These are phyloP conservation scores for Pristionchus pacificus DNA, from an alignment of 1,140 invertebrate genomes.

Conservation along the genomic window DNA sequence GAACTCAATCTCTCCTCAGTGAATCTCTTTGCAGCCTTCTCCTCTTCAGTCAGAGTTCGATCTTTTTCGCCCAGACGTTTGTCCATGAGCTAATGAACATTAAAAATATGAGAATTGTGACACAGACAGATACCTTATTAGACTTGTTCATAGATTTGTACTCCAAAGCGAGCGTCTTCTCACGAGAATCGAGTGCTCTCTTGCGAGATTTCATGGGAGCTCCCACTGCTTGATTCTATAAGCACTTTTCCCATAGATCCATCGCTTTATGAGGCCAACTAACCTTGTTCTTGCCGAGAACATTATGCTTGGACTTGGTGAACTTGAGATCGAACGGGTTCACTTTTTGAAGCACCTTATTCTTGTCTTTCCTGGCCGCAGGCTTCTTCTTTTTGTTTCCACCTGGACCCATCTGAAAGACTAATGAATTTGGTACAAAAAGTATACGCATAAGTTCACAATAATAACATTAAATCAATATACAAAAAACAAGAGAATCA, in stretches of 20 bases:
- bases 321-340: constrained; percentile 42
- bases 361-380: constrained; percentile 28
- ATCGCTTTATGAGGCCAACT: no score
- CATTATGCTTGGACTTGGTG: constrained; percentile 35
- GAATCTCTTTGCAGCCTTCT: constrained; percentile 33
- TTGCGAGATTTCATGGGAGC: constrained; percentile 28
- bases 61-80: constrained; percentile 36
- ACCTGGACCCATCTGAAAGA: no score
- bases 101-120: constrained; percentile 14
- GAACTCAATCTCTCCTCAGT: constrained; percentile 19
- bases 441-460: no score
- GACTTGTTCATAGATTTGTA: constrained; percentile 27
- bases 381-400: constrained; percentile 25
- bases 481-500: no score
- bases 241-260: no score
- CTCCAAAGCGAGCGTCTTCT: constrained; percentile 31
- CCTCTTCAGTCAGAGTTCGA: constrained; percentile 23
- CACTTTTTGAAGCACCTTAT: constrained; percentile 18
- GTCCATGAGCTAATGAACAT: constrained; percentile 34
- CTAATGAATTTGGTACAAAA: no score
- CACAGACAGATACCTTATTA: constrained; percentile 29
- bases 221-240: no score
- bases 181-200: constrained; percentile 30
- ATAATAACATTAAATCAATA: no score
- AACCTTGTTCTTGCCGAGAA: constrained; percentile 31